Conservation (phyloP, 2,113 vertebrate species). For the Ptilorrhoa leucosticta region DNA sequence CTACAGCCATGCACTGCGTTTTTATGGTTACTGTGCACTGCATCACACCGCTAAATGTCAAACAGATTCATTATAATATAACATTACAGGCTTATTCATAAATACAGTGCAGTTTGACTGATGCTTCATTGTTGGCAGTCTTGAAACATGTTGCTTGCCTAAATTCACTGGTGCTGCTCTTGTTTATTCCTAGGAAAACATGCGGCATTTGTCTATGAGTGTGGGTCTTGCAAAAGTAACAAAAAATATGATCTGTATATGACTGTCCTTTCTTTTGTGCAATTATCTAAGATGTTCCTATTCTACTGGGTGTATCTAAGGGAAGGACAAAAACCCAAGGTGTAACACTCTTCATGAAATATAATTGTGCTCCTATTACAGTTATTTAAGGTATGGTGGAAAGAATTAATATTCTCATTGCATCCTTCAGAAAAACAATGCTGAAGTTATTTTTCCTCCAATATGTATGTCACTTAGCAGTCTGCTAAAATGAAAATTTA, state of each 20-base stretch:
- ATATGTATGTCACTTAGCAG: background rate
- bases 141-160: constrained; percentile 48
- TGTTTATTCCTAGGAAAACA: constrained; percentile 5
- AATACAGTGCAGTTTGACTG: background rate
- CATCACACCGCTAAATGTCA: constrained; percentile 40
- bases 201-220: background rate
- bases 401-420: background rate
- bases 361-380: background rate
- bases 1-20: constrained; percentile 8
- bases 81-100: constrained; percentile 49
- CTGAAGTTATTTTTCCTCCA: background rate
- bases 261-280: constrained; percentile 4
- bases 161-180: constrained; percentile 32
- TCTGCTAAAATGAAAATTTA: background rate
- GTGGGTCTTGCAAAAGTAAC: background rate
- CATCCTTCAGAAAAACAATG: background rate
- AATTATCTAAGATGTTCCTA: background rate
- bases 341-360: background rate
- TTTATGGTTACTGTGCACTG: background rate
- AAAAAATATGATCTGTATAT: background rate
- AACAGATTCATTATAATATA: constrained; percentile 1
- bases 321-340: background rate
- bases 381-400: background rate
- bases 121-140: constrained; percentile 44
- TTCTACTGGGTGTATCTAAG: background rate